phyloP scores from a whole-genome alignment of 2,797 vertebrate genomes.

The Podargus strigoides region DNA sequence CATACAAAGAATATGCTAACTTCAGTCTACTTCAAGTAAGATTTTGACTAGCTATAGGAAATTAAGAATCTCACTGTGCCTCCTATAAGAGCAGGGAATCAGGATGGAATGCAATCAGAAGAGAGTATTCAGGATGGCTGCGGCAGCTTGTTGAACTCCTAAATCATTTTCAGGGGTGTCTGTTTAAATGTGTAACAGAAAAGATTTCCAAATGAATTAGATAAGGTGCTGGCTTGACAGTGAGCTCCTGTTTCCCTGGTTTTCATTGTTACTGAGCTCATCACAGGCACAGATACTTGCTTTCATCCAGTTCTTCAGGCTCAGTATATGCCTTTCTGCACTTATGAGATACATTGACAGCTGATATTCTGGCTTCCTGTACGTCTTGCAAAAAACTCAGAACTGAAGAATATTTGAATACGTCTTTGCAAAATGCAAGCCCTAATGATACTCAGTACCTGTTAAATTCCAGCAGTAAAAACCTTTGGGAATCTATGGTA shows the following conservation, averaged over 20 bases:
- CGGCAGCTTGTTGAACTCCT: background rate
- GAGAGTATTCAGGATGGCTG: background rate
- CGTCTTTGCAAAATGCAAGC: background rate
- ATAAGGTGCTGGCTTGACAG: background rate
- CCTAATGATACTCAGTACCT: background rate
- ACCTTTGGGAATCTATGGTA: background rate
- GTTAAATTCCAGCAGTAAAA: background rate
- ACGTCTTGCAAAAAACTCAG: background rate
- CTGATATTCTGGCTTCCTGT: background rate
- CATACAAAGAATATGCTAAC: background rate
- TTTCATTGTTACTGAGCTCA: fast-evolving
- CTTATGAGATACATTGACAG: background rate
- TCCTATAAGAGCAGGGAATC: background rate
- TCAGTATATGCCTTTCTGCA: background rate
- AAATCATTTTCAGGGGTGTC: background rate
- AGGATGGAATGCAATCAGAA: background rate
- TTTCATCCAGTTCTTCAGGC: background rate
- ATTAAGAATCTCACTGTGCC: background rate
- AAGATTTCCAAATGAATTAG: background rate
- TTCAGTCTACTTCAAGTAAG: background rate
- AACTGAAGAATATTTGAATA: background rate
- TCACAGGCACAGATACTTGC: background rate
- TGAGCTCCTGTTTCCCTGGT: background rate
- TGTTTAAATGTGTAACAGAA: background rate
- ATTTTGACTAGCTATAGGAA: background rate